These are phyloP conservation scores for Eidolon dupreanum DNA, from an alignment of 2,797 vertebrate genomes.

Conservation along the genomic window DNA sequence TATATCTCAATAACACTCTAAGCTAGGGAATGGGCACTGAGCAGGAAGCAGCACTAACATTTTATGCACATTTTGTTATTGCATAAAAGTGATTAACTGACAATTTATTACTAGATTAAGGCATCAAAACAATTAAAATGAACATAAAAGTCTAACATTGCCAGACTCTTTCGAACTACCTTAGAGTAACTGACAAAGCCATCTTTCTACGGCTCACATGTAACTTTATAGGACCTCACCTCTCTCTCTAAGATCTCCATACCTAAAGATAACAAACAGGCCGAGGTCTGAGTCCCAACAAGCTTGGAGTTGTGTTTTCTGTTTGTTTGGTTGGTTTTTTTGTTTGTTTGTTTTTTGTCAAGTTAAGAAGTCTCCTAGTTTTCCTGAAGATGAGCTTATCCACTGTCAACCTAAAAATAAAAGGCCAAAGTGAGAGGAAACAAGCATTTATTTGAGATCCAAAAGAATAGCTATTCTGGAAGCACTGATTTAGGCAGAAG, in stretches of 20 bases:
- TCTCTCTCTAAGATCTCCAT: neutral
- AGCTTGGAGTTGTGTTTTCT: neutral
- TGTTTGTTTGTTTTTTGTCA: neutral
- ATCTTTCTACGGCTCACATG: neutral
- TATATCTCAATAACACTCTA: conserved; percentile 44
- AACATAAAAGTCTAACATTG: conserved; percentile 67
- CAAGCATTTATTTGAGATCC: neutral
- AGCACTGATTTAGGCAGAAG: neutral
- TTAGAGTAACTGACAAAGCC: neutral
- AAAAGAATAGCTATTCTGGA: neutral
- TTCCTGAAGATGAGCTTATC: conserved; percentile 33
- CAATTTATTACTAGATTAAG: conserved; percentile 64
- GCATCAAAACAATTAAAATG: conserved; percentile 71
- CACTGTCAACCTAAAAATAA: neutral
- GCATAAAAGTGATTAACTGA: conserved; percentile 64
- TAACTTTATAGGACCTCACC: neutral
- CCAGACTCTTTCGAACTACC: neutral
- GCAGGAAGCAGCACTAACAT: conserved; percentile 56
- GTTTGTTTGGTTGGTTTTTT: no score
- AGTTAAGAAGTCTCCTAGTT: neutral
- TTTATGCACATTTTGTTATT: conserved; percentile 68
- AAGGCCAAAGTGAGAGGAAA: neutral
- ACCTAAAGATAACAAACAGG: neutral
- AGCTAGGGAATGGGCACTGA: neutral
- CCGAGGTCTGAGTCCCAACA: neutral